phyloP scores from a whole-genome alignment of 2,888 invertebrate genomes.

The Asteroscopus sphinx region DNA sequence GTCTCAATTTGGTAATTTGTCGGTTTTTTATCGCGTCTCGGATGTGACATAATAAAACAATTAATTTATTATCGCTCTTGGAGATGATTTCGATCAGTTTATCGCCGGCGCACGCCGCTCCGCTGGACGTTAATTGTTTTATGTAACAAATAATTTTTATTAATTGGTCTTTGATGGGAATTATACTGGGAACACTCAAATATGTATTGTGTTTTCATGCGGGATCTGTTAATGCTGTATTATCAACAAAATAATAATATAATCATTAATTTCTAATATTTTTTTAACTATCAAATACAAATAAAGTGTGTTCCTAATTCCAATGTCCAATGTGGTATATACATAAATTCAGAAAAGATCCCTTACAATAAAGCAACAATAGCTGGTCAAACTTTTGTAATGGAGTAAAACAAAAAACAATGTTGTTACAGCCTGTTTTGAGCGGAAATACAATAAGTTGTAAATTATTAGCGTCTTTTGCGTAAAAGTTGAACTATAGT shows the following conservation, averaged over 20 bases:
- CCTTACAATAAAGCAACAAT: conserved; percentile 17
- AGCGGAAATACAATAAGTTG: conserved; percentile 43
- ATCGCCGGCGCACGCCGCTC: conserved; percentile 79
- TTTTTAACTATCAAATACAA: background rate
- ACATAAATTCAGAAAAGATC: background rate
- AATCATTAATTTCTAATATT: background rate
- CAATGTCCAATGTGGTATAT: no score
- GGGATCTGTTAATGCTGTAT: conserved; percentile 65
- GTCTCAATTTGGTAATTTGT: conserved; percentile 88
- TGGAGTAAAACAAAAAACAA: conserved; percentile 46
- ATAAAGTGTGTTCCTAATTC: background rate
- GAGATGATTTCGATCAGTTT: conserved; percentile 86
- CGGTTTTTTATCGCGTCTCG: conserved; percentile 82
- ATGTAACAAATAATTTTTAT: conserved; percentile 86
- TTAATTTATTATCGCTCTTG: conserved; percentile 85
- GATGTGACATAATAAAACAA: conserved; percentile 88
- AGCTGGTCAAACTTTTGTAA: conserved; percentile 34
- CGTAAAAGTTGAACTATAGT: conserved; percentile 45
- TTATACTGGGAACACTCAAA: conserved; percentile 67
- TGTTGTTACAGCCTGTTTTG: conserved; percentile 31
- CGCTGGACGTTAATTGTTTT: conserved; percentile 85
- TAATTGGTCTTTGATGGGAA: conserved; percentile 85
- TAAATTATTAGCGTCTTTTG: conserved; percentile 58
- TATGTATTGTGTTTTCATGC: conserved; percentile 68
- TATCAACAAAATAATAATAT: background rate